phyloP scores from a whole-genome alignment of 2,113 vertebrate genomes.

The Charina bottae region DNA sequence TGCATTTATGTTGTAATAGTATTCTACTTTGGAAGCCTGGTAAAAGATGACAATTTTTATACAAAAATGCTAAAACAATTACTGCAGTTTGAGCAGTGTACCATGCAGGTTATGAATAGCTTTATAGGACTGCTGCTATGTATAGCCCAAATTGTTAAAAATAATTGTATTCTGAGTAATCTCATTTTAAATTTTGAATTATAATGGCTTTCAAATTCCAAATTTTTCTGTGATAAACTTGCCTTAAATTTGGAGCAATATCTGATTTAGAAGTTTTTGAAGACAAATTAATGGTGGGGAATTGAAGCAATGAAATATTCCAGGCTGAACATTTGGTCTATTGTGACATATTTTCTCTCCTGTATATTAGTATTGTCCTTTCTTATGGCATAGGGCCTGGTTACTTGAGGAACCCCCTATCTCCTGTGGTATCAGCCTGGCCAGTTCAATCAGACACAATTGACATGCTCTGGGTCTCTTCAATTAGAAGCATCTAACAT shows the following conservation, averaged over 20 bases:
- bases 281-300: neutral
- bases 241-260: neutral
- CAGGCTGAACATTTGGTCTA: neutral
- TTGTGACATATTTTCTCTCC: neutral
- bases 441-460: neutral
- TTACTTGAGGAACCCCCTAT: neutral
- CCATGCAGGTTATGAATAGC: neutral
- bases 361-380: neutral
- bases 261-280: neutral
- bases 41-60: neutral
- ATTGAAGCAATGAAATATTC: neutral
- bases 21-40: neutral
- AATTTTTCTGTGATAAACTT: neutral
- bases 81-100: neutral
- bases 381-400: neutral
- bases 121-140: neutral
- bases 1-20: neutral
- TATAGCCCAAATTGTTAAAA: neutral
- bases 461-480: neutral
- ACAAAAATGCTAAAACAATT: neutral
- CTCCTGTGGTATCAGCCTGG: neutral
- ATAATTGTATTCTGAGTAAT: neutral
- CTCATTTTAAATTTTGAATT: conserved; percentile 11
- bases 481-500: neutral
- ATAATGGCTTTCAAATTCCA: neutral